These are phyloP conservation scores for Hypanus sabinus DNA, from an alignment of 2,113 vertebrate genomes.

Conservation along the genomic window DNA sequence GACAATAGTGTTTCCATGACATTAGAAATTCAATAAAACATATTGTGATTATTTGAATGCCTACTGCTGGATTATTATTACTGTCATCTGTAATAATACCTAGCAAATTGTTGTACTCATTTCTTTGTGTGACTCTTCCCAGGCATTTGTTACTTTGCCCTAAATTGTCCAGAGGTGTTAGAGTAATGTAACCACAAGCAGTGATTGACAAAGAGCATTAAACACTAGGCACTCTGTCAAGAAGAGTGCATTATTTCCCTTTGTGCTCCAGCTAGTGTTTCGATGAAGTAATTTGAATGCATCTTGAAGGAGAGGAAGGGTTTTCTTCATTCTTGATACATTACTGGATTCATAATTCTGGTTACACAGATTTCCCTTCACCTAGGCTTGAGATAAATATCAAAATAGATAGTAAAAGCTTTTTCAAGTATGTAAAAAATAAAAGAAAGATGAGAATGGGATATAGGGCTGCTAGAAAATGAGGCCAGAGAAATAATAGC, in stretches of 20 bases:
- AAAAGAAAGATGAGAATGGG: no score
- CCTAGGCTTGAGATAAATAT: background rate
- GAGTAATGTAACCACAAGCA: background rate
- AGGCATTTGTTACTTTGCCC: background rate
- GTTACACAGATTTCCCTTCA: background rate
- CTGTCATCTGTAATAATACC: no score
- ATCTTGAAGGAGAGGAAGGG: background rate
- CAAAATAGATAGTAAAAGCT: no score
- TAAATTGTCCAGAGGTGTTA: background rate
- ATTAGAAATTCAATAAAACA: background rate
- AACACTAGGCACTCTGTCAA: background rate
- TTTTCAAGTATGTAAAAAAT: no score
- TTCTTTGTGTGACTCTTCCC: background rate
- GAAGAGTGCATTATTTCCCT: no score
- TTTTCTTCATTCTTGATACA: background rate
- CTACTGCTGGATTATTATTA: background rate
- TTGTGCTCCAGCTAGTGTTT: background rate
- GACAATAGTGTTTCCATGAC: background rate
- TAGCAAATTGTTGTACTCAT: background rate
- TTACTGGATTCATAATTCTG: background rate
- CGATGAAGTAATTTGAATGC: background rate
- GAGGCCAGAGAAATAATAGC: no score
- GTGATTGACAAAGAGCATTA: background rate
- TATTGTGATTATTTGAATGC: background rate
- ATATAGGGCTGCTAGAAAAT: no score